Base-by-base conservation (phyloP, 2,113 vertebrate genomes). In the Semnornis frantzii region DNA sequence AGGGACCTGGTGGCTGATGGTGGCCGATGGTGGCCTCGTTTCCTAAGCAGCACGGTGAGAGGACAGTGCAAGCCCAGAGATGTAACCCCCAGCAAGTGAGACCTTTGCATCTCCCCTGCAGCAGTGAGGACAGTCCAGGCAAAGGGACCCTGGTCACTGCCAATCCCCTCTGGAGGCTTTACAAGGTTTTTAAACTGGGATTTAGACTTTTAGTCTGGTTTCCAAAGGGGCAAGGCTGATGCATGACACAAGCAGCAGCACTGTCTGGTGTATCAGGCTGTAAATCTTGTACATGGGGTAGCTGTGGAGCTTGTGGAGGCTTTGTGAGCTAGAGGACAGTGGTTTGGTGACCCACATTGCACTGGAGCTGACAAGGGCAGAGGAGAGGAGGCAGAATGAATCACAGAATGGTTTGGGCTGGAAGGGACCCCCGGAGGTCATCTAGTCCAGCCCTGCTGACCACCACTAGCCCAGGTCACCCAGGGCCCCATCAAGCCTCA, bases 261-360 rank as follows among this genome's bases (percentile, higher is more conserved):
- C 0, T 0, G 10, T 3, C 14, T 3, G 2, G 12, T 3, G 33
- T 13, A 5, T 14, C 39, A 5, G 57, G 24, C 30, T 0, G 0
- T 27, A 12, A 31, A 31, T 20, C 17, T 10, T 4, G 30, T 12
- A 8, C 4, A 0, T 1, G 6, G 34, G 30, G 33, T 30, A 33
- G 33, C 17, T 1, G 10, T 13, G 3, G 59, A 44, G 14, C 33
- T 14, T 1, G 10, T 13, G 3, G 59, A 44, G 17, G 2, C 54
- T 25, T 6, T 23, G 50, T 9, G 58, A 58, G 34, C 8, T 23
- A 34, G 42, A 30, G 1, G 5, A 58, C 14, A 34, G 50, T 23
- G 9, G 2, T 4, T 6, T 50, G 21, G 48, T 1, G 1, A 70
- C 48, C 17, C 39, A 5, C 4, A 4, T 10, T 10, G 63, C 6